Evolutionary conservation across 2,113 vertebrate genomes (phyloP).

Genomic region (Furnarius figulus): DNA sequence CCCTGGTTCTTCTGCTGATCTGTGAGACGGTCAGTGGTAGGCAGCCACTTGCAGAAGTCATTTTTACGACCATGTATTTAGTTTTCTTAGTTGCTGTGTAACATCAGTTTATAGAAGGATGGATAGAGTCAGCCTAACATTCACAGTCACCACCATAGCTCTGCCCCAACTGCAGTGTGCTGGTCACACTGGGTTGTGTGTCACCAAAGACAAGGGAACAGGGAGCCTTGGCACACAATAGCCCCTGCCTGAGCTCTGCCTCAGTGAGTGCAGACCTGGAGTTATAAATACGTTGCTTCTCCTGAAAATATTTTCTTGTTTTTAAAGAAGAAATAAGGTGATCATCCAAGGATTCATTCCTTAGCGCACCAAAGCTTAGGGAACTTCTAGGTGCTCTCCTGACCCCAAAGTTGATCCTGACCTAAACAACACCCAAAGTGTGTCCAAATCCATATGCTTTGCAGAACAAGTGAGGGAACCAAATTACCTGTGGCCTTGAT

Average conservation of each 20-base stretch:
- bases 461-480: not conserved
- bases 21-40: not conserved
- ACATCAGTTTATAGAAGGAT: not conserved
- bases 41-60: not conserved
- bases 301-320: not conserved
- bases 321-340: not conserved
- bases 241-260: not conserved
- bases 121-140: not conserved
- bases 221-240: not conserved
- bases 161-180: not conserved
- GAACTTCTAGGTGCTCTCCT: not conserved
- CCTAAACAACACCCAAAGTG: not conserved
- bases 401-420: not conserved
- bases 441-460: not conserved
- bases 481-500: not conserved
- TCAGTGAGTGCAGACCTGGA: not conserved
- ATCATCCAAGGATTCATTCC: not conserved
- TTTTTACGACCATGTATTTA: not conserved
- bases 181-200: not conserved
- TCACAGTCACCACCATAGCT: not conserved
- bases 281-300: not conserved
- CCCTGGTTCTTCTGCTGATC: not conserved
- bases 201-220: not conserved
- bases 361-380: not conserved
- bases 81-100: not conserved